Conservation (phyloP, 2,888 invertebrate genomes). For the Pachliopta kotzebuea region DNA sequence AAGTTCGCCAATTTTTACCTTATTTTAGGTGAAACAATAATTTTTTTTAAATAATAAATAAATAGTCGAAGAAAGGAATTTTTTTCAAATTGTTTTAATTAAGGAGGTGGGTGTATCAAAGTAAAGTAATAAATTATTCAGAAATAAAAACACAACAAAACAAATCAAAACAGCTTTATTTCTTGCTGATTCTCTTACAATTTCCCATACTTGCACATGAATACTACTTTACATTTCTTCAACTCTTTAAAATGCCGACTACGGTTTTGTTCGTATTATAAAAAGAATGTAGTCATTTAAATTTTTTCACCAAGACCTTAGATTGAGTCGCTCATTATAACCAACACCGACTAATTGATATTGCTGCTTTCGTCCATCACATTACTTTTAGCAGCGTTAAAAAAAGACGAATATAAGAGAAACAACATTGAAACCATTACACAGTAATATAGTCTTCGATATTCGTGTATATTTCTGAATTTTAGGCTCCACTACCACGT, state of each 20-base stretch:
- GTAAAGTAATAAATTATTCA: background rate
- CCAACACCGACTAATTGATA: conserved; percentile 33
- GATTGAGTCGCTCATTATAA: conserved; percentile 16
- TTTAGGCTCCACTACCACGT: conserved; percentile 39
- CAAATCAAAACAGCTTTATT: conserved; percentile 79
- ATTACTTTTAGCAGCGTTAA: conserved; percentile 43
- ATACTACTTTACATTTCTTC: conserved; percentile 48
- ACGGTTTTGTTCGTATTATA: conserved; percentile 30
- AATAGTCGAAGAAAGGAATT: no score
- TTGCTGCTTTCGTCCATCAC: conserved; percentile 43
- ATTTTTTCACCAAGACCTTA: conserved; percentile 11
- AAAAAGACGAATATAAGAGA: conserved; percentile 40
- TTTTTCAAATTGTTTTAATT: no score
- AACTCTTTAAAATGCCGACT: conserved; percentile 33
- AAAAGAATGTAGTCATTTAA: conserved; percentile 14
- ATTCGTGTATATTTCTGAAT: conserved; percentile 32
- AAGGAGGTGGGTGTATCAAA: background rate
- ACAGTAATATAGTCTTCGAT: conserved; percentile 31
- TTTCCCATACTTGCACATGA: conserved; percentile 64
- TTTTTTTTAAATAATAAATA: no score
- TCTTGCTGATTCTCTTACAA: conserved; percentile 68
- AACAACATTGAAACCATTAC: conserved; percentile 35
- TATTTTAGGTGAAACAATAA: no score
- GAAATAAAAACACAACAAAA: conserved; percentile 58
- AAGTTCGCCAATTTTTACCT: no score